Percentiles rank a stretch among this genome's conserved stretches.
Conservation (phyloP, 2,888 invertebrate species). For the Heliconius charithonia region DNA sequence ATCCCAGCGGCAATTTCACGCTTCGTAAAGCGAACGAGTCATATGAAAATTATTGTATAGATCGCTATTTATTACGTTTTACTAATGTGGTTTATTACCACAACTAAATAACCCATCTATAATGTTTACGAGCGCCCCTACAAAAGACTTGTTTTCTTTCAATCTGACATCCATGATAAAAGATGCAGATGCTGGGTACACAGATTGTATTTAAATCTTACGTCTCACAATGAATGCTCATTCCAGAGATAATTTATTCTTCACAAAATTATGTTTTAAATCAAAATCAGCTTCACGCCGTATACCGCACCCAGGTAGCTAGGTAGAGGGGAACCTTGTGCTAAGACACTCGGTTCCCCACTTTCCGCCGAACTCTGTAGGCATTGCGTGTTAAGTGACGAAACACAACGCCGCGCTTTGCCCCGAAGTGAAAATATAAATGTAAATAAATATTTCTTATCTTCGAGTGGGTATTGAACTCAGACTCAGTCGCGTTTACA, state of each 20-base stretch:
- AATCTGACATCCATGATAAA: conserved; percentile 23
- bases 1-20: conserved; percentile 22
- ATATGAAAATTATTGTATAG: conserved; percentile 28
- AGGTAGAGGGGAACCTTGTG: too few relatives aligned
- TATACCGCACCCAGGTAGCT: too few relatives aligned
- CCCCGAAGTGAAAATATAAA: too few relatives aligned
- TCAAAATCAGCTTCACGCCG: too few relatives aligned
- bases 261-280: conserved; percentile 4
- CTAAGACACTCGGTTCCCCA: too few relatives aligned
- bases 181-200: conserved; percentile 14
- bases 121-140: conserved; percentile 21
- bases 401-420: too few relatives aligned
- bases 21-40: conserved; percentile 17
- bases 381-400: too few relatives aligned
- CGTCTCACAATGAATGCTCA: conserved; percentile 13
- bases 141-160: conserved; percentile 27
- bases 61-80: conserved; percentile 25
- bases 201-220: conserved; percentile 4
- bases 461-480: too few relatives aligned
- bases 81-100: conserved; percentile 27
- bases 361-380: too few relatives aligned
- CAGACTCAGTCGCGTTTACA: too few relatives aligned
- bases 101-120: conserved; percentile 26
- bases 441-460: too few relatives aligned
- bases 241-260: conserved; percentile 6